phyloP scores from a whole-genome alignment of 2,113 vertebrate genomes.

The Dendrocopos noguchii region DNA sequence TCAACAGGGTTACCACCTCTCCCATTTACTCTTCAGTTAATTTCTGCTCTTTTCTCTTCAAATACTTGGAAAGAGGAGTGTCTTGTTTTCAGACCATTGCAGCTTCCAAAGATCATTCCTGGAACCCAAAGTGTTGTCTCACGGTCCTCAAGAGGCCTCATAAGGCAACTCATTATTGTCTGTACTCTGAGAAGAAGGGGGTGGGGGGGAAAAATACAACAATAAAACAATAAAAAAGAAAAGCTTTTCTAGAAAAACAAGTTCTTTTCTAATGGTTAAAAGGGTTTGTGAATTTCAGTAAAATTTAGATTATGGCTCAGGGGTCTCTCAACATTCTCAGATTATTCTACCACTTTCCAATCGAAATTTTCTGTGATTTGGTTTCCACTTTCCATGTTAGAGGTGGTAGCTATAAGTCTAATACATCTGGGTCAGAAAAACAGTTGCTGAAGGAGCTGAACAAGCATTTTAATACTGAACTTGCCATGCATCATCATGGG shows the following conservation, averaged over 20 bases:
- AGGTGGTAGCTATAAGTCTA: background rate
- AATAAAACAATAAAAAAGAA: no score
- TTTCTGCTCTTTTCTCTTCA: slow-evolving; percentile 18
- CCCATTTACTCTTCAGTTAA: slow-evolving; percentile 49
- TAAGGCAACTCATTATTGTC: background rate
- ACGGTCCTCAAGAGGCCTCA: rapidly evolving
- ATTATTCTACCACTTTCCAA: background rate
- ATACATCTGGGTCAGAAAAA: background rate
- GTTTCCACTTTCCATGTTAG: background rate
- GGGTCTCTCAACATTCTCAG: background rate
- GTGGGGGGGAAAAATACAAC: no score
- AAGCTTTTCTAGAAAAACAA: background rate
- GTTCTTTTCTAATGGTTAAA: background rate
- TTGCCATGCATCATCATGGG: background rate
- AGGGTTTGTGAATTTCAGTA: background rate
- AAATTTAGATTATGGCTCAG: background rate
- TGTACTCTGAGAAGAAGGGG: background rate
- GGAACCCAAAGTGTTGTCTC: background rate
- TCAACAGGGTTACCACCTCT: slow-evolving; percentile 54
- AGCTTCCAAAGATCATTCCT: background rate
- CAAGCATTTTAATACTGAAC: background rate
- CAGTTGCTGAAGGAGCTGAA: background rate
- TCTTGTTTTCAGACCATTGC: background rate
- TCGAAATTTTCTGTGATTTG: background rate
- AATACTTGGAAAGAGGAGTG: background rate